Conservation (phyloP, 1,140 invertebrate genomes). For the Planococcus citri region DNA sequence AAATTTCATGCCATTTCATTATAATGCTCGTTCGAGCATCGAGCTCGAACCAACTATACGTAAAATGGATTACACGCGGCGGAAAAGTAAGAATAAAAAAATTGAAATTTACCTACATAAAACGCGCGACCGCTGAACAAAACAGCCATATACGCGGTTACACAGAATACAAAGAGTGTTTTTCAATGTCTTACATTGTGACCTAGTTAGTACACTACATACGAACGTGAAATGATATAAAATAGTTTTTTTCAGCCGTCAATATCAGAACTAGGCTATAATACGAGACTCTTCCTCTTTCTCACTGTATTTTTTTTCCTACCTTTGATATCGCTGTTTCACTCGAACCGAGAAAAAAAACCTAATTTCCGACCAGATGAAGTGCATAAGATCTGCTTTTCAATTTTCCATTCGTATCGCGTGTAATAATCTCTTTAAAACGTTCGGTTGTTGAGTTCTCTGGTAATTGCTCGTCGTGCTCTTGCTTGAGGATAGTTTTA, state of each 20-base stretch:
- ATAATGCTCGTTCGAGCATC: too few relatives aligned
- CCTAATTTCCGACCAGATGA: not conserved
- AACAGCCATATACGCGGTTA: too few relatives aligned
- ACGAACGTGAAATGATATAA: conserved; percentile 8
- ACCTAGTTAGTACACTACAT: not conserved
- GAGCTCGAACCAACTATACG: too few relatives aligned
- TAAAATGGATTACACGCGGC: too few relatives aligned
- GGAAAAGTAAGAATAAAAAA: too few relatives aligned
- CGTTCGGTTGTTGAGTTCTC: too few relatives aligned
- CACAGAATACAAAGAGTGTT: not conserved
- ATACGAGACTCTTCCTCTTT: not conserved
- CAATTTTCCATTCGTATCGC: not conserved
- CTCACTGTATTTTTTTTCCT: not conserved
- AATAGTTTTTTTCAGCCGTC: not conserved
- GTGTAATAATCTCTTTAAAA: not conserved
- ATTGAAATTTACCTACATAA: too few relatives aligned
- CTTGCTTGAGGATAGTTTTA: too few relatives aligned
- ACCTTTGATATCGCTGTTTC: not conserved
- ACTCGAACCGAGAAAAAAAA: not conserved
- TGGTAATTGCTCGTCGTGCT: too few relatives aligned
- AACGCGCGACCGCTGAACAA: too few relatives aligned
- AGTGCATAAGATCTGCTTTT: not conserved
- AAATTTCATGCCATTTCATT: too few relatives aligned
- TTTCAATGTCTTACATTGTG: conserved; percentile 1
- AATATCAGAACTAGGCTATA: not conserved